A percentile compares a stretch with the other conserved stretches of the same genome.
Conservation (phyloP, 2,113 vertebrate species). For the Zapornia atra region DNA sequence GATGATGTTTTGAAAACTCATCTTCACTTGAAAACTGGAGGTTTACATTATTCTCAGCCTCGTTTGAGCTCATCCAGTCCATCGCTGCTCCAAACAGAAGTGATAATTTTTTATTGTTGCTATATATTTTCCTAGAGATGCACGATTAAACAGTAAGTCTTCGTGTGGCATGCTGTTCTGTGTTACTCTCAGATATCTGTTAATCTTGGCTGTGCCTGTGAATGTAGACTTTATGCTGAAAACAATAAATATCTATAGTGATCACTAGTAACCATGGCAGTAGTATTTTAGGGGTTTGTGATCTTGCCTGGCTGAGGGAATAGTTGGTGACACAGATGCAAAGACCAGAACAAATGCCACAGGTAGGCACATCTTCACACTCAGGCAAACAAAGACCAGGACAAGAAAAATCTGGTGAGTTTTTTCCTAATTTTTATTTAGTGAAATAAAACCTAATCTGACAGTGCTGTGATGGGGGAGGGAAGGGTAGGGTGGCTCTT, state of each 20-base stretch:
- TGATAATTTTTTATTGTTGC: neutral
- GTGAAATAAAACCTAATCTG: neutral
- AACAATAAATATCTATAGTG: neutral
- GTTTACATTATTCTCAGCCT: neutral
- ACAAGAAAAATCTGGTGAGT: neutral
- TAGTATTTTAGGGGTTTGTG: neutral
- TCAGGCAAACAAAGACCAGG: neutral
- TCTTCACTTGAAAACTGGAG: neutral
- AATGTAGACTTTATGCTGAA: neutral
- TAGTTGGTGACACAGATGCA: neutral
- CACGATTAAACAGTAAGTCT: neutral
- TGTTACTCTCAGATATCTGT: neutral
- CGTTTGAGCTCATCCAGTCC: neutral
- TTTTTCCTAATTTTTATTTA: neutral
- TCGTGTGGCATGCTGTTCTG: neutral
- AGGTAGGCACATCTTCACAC: neutral
- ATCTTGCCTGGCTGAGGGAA: neutral
- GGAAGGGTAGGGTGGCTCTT: neutral
- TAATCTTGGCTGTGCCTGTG: neutral
- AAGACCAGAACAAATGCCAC: neutral
- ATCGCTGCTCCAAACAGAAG: neutral
- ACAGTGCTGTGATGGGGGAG: neutral
- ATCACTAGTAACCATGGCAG: neutral
- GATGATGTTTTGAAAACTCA: neutral
- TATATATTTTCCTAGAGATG: neutral